These are phyloP conservation scores for Cotesia glomerata DNA, from an alignment of 1,140 invertebrate genomes.

Conservation along the genomic window DNA sequence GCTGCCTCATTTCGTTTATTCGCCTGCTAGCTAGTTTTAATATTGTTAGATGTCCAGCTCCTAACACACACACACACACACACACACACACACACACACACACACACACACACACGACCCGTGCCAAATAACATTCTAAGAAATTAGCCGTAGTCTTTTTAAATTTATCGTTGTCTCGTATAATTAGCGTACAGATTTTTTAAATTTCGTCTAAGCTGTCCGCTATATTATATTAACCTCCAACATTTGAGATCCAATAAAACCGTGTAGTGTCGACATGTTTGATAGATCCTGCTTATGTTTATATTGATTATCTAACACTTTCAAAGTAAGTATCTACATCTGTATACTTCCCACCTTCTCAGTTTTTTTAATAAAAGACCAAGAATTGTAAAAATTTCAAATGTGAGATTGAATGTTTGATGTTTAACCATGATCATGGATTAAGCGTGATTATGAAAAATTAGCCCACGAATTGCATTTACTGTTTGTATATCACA, in stretches of 20 bases:
- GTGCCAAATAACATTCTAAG: constrained; percentile 25
- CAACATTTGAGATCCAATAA: not conserved
- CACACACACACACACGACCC: not conserved
- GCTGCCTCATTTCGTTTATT: constrained; percentile 44
- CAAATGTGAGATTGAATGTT: no score
- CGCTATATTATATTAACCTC: not conserved
- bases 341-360: no score
- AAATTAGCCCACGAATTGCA: not conserved
- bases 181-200: constrained; percentile 5
- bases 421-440: no score
- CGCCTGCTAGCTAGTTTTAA: constrained; percentile 25
- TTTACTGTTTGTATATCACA: constrained; percentile 3
- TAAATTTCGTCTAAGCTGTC: not conserved
- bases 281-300: not conserved
- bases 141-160: not conserved
- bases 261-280: not conserved
- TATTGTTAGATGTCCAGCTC: not conserved
- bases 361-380: no score
- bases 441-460: not conserved
- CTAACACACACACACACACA: not conserved
- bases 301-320: not conserved
- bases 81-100: not conserved
- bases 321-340: not conserved
- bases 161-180: constrained; percentile 8
- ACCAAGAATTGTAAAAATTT: no score